Conservation (phyloP, 2,797 vertebrate species). For the Emys orbicularis region DNA sequence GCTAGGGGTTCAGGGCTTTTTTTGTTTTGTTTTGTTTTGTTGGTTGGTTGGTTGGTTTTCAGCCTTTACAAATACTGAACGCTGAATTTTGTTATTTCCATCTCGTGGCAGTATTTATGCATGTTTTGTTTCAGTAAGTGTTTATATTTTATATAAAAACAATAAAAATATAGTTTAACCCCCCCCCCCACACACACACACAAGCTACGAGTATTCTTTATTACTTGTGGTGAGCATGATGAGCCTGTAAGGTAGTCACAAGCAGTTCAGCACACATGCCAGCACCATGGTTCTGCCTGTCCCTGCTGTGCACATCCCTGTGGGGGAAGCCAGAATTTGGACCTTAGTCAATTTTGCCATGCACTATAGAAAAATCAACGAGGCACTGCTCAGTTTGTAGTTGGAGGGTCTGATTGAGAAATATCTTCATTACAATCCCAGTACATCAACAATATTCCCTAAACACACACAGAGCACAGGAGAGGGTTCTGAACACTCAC, state of each 20-base stretch:
- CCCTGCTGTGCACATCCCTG: too few species aligned
- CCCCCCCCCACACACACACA: too few species aligned
- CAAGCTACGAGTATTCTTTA: background rate
- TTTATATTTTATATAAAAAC: background rate
- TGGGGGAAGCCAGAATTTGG: background rate
- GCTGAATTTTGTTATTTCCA: background rate
- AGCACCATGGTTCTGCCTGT: background rate
- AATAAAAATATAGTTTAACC: background rate
- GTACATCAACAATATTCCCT: background rate
- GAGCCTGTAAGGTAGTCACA: background rate
- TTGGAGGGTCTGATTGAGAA: background rate
- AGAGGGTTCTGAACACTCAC: background rate
- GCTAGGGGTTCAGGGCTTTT: background rate
- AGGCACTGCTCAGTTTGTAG: fast-evolving
- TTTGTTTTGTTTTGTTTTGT: background rate
- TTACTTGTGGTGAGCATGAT: background rate
- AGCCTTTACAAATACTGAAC: background rate
- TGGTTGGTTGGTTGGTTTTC: background rate
- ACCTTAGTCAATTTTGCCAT: background rate
- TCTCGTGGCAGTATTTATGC: background rate
- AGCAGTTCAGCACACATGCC: background rate
- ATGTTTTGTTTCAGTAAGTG: background rate
- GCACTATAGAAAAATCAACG: fast-evolving
- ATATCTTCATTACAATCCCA: background rate
- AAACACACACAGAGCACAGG: background rate